Evolutionary conservation across 2,888 invertebrate species (phyloP), one percentile per base, ranked within the genome.

Genomic region (Drosophila affinis): DNA sequence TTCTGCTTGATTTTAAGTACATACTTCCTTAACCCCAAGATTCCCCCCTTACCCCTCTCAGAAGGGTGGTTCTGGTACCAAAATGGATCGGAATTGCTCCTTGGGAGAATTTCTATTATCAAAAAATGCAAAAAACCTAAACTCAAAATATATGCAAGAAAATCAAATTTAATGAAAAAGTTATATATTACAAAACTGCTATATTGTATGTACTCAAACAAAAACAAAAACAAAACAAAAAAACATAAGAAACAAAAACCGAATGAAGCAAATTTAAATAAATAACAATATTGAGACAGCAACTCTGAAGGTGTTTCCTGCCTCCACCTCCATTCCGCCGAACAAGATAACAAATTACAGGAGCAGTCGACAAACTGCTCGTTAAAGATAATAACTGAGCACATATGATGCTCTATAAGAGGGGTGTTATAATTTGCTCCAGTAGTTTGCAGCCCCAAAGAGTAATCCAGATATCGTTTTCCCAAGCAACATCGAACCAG

Each of bases 1-100:
- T 87, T 87, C 88, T 86, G 86, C 86, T 86, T 87, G 75, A 77
- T 85, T 85, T 85, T 76, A 87, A 84, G 82, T 84, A 77, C 60
- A 71, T 71, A 45, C n/a, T 27, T 24, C 58, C 54, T 14, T 18
- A 45, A 27, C 12, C 18, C 21, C 18, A 9, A 44, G 17, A 60
- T 62, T 75, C 70, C 64, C 75, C 71, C 63, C 71, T 70, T 74
- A 53, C 69, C 68, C 18, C 18, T 34, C 32, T 4, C n/a, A 6
- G 14, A 14, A 7, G 5, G 49, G 18, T 27, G 49, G 45, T 55
- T 45, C 27, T 29, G 10, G 5, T 24, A 24, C 24, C 24, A 24
- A 24, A 24, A 24, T 24, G 24, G 24, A 29, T 44, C 18, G 24
- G 18, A 9, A 32, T 76, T 72, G 72, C 4, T 10, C 69, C 75